Percentiles rank a stretch among this genome's conserved stretches.
phyloP scores from a whole-genome alignment of 2,113 vertebrate genomes.

The Neogobius melanostomus region DNA sequence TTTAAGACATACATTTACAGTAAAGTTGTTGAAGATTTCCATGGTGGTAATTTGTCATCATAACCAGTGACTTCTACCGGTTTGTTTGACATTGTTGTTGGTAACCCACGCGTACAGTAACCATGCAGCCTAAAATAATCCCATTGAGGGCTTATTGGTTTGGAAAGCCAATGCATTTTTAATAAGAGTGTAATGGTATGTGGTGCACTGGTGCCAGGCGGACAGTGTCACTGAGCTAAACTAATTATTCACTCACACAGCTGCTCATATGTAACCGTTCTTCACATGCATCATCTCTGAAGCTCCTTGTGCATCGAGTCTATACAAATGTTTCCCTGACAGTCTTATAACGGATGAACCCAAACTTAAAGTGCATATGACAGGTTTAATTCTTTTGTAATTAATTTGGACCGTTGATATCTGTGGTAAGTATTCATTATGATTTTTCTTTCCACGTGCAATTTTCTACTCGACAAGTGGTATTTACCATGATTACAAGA shows the following conservation, averaged over 20 bases:
- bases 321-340: not conserved
- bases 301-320: not conserved
- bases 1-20: too few species aligned
- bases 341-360: not conserved
- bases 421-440: too few species aligned
- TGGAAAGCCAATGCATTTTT: conserved; percentile 17
- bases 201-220: not conserved
- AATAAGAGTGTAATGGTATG: conserved; percentile 28
- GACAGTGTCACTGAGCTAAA: conserved; percentile 13
- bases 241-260: conserved; percentile 7
- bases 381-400: too few species aligned
- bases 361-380: not conserved
- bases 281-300: conserved; percentile 5
- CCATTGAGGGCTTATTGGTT: conserved; percentile 7
- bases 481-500: too few species aligned
- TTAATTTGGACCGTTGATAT: too few species aligned
- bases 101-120: not conserved
- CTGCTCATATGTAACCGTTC: not conserved
- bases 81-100: not conserved
- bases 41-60: not conserved
- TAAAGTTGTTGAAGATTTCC: too few species aligned
- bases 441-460: too few species aligned
- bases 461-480: too few species aligned
- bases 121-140: not conserved
- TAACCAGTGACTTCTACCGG: not conserved